Percentiles rank a stretch among this genome's conserved stretches.
Evolutionary conservation across 2,888 invertebrate species (phyloP).

Genomic region (Microctonus hyperodae): DNA sequence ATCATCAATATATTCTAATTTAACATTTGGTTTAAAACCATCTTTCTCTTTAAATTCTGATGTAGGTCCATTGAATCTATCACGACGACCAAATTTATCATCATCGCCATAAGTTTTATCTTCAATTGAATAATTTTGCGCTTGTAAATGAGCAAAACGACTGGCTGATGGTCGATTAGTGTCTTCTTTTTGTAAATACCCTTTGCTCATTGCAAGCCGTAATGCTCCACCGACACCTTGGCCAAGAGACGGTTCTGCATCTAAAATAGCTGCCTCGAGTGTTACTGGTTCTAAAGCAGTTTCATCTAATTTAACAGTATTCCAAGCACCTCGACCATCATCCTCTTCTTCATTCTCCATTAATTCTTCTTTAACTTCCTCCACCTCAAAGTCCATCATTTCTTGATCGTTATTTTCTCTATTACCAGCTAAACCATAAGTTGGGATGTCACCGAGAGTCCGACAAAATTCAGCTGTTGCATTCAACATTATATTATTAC

Average conservation of each 20-base stretch:
- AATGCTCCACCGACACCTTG: conserved; percentile 93
- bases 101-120: conserved; percentile 83
- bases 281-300: conserved; percentile 64
- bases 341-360: conserved; percentile 58
- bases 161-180: conserved; percentile 76
- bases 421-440: conserved; percentile 91
- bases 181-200: conserved; percentile 86
- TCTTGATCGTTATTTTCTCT: conserved; percentile 82
- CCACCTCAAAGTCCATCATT: conserved; percentile 65
- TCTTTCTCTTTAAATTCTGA: conserved; percentile 93
- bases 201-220: conserved; percentile 90
- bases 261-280: conserved; percentile 75
- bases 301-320: conserved; percentile 74
- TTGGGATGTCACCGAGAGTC: conserved; percentile 93
- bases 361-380: conserved; percentile 55
- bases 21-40: conserved; percentile 90
- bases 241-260: conserved; percentile 91
- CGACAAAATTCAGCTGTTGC: conserved; percentile 97
- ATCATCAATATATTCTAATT: conserved; percentile 97
- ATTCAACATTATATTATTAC: conserved; percentile 83
- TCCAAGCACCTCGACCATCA: conserved; percentile 79
- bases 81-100: conserved; percentile 77
- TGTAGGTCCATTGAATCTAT: conserved; percentile 83
- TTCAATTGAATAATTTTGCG: conserved; percentile 82
- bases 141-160: conserved; percentile 77